Base-by-base conservation (phyloP, 2,113 vertebrate species). In the Trematocara nigrifrons region DNA sequence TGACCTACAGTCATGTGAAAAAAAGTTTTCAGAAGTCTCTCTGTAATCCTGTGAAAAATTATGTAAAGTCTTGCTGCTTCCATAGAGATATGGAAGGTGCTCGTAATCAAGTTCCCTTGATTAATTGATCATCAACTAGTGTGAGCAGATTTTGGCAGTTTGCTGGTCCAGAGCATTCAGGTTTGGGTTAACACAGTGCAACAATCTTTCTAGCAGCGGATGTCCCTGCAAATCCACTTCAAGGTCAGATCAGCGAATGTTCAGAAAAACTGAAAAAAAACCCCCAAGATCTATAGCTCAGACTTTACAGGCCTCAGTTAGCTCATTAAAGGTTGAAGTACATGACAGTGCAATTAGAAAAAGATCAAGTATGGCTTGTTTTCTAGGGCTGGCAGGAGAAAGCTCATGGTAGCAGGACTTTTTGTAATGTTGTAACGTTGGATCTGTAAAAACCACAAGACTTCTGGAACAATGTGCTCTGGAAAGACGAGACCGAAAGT, bases 191-290 rank as follows among this genome's bases (percentile, higher is more conserved):
- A 26, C 64, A 69, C 38, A 69, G 20, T 26, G 20, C 20, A 22
- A 45, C 38, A 42, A 26, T 15, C 12, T 45, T 45, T 42, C 38
- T 15, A 45, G 38, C 11, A 69, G 38, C 1, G 0, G 20, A 69
- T 22, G 38, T 3, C n/a, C n/a, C 38, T 26, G 64, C 7, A 76
- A 76, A 47, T 76, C 45, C 42, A 76, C 66, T 45, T 26, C 40
- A 47, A 47, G 69, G 69, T 76, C 9, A 76, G 69, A 49, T 42
- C 38, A 42, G 38, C 2, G 0, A 69, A 42, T 74, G 40, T 13
- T 47, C 8, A 47, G 40, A 74, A 26, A 74, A 47, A 74, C 66
- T 71, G 40, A 47, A 29, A 69, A 26, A 6, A 3, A 0, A 0
- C 0, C 42, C 22, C 26, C 26, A 18, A 74, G 69, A 18, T 47